These are phyloP conservation scores for Dasypus novemcinctus DNA, from an alignment of 2,113 vertebrate species.

Conservation along the genomic window DNA sequence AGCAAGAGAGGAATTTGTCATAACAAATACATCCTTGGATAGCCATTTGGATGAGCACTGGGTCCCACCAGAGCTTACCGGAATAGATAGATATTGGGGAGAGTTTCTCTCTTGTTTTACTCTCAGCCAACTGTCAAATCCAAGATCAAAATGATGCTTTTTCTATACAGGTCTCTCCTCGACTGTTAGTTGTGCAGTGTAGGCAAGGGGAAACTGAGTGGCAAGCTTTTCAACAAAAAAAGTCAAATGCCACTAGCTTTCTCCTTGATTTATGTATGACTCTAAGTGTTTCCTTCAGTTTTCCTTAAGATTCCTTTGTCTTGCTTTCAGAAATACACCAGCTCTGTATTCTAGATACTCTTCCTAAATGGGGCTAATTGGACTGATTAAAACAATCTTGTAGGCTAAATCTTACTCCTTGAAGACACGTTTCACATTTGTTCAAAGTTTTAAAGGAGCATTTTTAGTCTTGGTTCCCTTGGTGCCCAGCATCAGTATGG, in stretches of 20 bases:
- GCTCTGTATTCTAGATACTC: not conserved
- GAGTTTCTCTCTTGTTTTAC: not conserved
- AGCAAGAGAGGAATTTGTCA: not conserved
- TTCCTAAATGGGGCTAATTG: not conserved
- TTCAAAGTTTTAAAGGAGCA: not conserved
- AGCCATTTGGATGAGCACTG: not conserved
- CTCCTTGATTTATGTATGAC: not conserved
- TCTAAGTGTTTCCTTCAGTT: not conserved
- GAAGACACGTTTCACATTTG: not conserved
- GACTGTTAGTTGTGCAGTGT: accelerated
- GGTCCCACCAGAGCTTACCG: not conserved
- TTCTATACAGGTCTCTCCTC: not conserved
- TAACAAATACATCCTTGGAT: not conserved
- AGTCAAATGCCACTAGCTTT: not conserved
- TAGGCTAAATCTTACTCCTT: not conserved
- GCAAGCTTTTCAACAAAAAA: not conserved
- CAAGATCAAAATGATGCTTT: not conserved
- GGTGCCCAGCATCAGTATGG: not conserved
- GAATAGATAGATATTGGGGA: not conserved
- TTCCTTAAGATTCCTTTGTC: not conserved
- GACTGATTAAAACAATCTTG: not conserved
- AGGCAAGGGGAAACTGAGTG: not conserved
- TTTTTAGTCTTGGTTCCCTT: not conserved
- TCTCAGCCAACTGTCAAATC: not conserved
- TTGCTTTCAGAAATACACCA: not conserved